Percentiles rank a stretch among this genome's conserved stretches.
Evolutionary conservation across 35 echinoderm and acorn worm species (phyloP).

Genomic region (Lytechinus pictus): DNA sequence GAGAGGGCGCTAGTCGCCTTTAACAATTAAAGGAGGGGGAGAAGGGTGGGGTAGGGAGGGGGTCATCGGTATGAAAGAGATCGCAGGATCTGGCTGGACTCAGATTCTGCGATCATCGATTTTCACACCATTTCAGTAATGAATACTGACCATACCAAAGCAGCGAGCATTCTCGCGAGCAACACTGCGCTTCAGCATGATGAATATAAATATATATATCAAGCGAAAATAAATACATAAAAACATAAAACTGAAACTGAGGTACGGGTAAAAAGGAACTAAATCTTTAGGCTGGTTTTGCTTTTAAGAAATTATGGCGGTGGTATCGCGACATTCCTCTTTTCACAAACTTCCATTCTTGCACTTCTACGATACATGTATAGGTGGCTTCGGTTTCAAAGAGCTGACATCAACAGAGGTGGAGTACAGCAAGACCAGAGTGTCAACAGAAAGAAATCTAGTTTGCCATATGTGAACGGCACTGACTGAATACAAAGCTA

Average conservation of each 20-base stretch:
- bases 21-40: neutral
- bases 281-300: conserved; percentile 2
- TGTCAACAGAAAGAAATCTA: neutral
- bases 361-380: too few relatives aligned
- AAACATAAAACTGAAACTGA: neutral
- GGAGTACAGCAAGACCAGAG: neutral
- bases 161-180: neutral
- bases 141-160: neutral
- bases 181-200: neutral
- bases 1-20: neutral
- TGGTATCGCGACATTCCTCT: neutral
- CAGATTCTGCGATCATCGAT: conserved; percentile 32
- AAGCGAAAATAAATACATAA: neutral
- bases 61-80: conserved; percentile 29
- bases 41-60: neutral
- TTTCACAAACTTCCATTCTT: neutral
- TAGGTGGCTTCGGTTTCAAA: neutral
- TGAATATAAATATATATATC: neutral
- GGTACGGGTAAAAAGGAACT: neutral
- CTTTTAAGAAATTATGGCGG: neutral
- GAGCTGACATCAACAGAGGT: neutral
- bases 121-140: neutral
- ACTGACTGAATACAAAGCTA: neutral
- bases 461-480: neutral
- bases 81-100: conserved; percentile 41